These are phyloP conservation scores for Anodontia alba DNA, from an alignment of 2,888 invertebrate genomes.

Conservation along the genomic window DNA sequence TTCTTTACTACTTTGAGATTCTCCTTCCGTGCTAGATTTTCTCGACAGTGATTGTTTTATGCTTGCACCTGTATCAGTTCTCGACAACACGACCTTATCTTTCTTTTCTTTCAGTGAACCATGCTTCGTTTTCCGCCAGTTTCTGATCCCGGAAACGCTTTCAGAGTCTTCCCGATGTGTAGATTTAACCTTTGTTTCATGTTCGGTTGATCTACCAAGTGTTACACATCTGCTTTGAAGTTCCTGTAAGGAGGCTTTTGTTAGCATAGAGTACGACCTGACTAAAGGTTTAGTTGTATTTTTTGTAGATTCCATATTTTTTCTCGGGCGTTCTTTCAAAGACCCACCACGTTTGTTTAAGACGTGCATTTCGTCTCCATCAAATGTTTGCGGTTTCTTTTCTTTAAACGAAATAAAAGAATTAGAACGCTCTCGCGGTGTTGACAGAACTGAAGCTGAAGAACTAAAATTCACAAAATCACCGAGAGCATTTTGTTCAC, in stretches of 20 bases:
- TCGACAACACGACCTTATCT: background rate
- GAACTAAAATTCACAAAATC: background rate
- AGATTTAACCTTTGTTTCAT: background rate
- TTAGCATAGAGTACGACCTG: slow-evolving; percentile 40
- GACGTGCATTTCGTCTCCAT: background rate
- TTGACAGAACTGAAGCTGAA: background rate
- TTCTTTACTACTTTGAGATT: background rate
- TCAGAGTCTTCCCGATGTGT: background rate
- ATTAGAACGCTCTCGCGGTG: background rate
- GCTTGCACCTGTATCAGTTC: background rate
- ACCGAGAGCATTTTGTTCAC: slow-evolving; percentile 7
- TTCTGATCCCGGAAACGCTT: background rate
- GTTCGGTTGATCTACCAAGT: background rate
- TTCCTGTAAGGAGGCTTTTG: slow-evolving; percentile 31
- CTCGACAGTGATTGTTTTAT: slow-evolving; percentile 11
- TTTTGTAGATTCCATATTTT: background rate
- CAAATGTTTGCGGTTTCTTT: background rate
- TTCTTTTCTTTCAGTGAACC: slow-evolving; percentile 9
- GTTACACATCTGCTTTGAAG: background rate
- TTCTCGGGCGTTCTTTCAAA: slow-evolving; percentile 38
- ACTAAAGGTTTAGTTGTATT: slow-evolving; percentile 9
- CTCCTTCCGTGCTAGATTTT: background rate
- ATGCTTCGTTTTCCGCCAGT: slow-evolving; percentile 1
- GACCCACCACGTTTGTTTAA: slow-evolving; percentile 43
- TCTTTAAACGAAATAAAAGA: background rate